Conservation (phyloP, 2,888 invertebrate genomes). For the Nowickia ferox region DNA sequence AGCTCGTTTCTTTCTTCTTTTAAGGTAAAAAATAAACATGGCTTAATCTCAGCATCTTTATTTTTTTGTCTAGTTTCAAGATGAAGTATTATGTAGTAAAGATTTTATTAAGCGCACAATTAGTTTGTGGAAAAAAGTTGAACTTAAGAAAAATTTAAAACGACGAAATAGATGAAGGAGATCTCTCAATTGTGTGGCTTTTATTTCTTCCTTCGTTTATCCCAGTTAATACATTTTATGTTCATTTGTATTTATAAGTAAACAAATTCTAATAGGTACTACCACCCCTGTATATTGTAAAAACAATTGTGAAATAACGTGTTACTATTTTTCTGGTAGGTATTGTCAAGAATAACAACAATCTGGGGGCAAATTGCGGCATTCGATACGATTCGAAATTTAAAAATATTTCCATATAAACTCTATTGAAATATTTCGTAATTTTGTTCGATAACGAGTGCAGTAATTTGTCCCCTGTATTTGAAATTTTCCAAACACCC, state of each 20-base stretch:
- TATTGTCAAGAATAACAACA: too few relatives aligned
- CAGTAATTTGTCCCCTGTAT: too few relatives aligned
- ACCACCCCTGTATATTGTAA: too few relatives aligned
- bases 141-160: slow-evolving; percentile 10
- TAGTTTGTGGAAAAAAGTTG: background rate
- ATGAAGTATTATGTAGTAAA: background rate
- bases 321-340: too few relatives aligned
- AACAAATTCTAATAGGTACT: background rate
- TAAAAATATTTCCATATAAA: too few relatives aligned
- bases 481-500: too few relatives aligned
- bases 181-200: slow-evolving; percentile 30
- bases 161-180: background rate
- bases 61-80: slow-evolving; percentile 12
- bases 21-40: slow-evolving; percentile 5
- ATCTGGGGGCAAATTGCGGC: too few relatives aligned
- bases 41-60: slow-evolving; percentile 12
- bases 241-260: background rate
- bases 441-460: too few relatives aligned
- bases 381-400: too few relatives aligned
- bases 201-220: slow-evolving; percentile 26
- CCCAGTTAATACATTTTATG: background rate
- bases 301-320: too few relatives aligned
- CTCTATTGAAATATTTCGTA: too few relatives aligned
- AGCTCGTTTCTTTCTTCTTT: background rate
- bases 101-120: background rate